Base-by-base conservation (phyloP, 2,113 vertebrate species). In the Neofelis nebulosa region DNA sequence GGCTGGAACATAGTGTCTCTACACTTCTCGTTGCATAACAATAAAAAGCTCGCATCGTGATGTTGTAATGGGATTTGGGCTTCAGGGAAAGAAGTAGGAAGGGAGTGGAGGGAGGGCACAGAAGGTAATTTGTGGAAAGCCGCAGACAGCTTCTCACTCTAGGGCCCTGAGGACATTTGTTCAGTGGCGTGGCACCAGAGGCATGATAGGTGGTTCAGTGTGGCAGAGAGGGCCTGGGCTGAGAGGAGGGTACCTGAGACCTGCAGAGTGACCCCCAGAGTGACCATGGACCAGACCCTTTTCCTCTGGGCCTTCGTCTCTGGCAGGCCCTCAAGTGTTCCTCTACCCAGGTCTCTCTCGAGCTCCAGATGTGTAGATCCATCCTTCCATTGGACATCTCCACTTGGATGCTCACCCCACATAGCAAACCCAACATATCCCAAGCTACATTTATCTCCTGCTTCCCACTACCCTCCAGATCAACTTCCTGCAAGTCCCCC, bases 51-150 rank as follows among this genome's bases (percentile, higher is more conserved):
- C 6, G 1, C 2, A 0, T 66, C 21, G 4, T 69, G 76, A 66
- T 31, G n/a, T 33, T 14, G 29, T 10, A 80, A 2, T 57, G 3
- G 3, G 38, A 52, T 25, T 83, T 55, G 36, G 33, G 31, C 33
- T 86, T 92, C 29, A 1, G 36, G 61, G 84, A 57, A 89, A 82
- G 31, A 76, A 55, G 41, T 57, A 36, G 82, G 61, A 83, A 11
- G 86, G 16, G 55, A 4, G 13, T 1, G 15, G 31, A 21, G 15
- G 25, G 14, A 21, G 25, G 33, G 3, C 16, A 13, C 1, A 1
- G 12, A 52, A 55, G 33, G 68, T 23, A 31, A 61, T 38, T 29
- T 74, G 55, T 15, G 18, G 5, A 23, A 21, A 81, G 48, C 68
- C 25, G 21, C 14, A 52, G 23, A 52, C 2, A 27, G 29, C 29